These are phyloP conservation scores for Drosophila suboccidentalis DNA, from an alignment of 2,888 invertebrate species.

Conservation along the genomic window DNA sequence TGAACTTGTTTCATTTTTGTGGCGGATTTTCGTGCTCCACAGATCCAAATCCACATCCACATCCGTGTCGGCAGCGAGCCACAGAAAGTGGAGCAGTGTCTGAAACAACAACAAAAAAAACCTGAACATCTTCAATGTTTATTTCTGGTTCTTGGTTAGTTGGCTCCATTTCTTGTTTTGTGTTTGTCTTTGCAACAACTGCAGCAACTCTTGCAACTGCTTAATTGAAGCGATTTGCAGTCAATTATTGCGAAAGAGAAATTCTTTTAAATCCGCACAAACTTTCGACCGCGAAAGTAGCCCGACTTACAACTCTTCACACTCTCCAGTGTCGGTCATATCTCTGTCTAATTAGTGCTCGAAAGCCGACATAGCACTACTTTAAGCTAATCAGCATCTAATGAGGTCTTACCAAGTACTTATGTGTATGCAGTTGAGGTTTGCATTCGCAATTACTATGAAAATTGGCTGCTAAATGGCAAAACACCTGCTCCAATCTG, in stretches of 20 bases:
- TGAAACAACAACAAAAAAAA: slow-evolving; percentile 37
- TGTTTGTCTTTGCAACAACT: slow-evolving; percentile 35
- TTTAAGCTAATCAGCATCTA: slow-evolving; percentile 19
- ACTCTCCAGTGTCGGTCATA: slow-evolving; percentile 31
- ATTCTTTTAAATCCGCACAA: slow-evolving; percentile 61
- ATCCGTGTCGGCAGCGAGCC: slow-evolving; percentile 62
- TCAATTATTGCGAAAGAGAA: slow-evolving; percentile 81
- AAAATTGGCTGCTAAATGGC: slow-evolving; percentile 10
- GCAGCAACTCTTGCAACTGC: slow-evolving; percentile 55
- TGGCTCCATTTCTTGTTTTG: slow-evolving; percentile 39
- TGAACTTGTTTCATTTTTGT: slow-evolving; percentile 70
- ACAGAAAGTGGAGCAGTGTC: slow-evolving; percentile 73
- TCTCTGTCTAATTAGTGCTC: slow-evolving; percentile 59
- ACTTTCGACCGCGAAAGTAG: slow-evolving; percentile 78
- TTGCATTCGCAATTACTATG: slow-evolving; percentile 9
- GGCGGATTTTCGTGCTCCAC: slow-evolving; percentile 59
- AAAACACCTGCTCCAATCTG: slow-evolving; percentile 35
- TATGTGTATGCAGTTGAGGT: neutral
- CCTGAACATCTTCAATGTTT: slow-evolving; percentile 62
- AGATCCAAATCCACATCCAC: slow-evolving; percentile 67
- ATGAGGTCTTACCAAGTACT: slow-evolving; percentile 34
- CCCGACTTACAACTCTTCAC: slow-evolving; percentile 19
- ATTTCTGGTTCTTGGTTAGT: slow-evolving; percentile 67
- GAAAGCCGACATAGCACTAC: slow-evolving; percentile 29
- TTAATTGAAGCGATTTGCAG: slow-evolving; percentile 78